Evolutionary conservation across 2,113 vertebrate genomes (phyloP).

Genomic region (human): GRCh38 chr18:48152501-48153000

Average conservation of each 20-base stretch:
- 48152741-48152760: constrained; percentile 20
- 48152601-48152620: not conserved
- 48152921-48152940: not conserved
- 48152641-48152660: not conserved
- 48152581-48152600: accelerated
- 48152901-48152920: not conserved
- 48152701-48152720: constrained; percentile 47
- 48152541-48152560: not conserved
- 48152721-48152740: constrained; percentile 60
- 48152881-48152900: not conserved
- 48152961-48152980: not conserved
- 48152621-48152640: not conserved
- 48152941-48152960: constrained; percentile 1
- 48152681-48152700: not conserved
- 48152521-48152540: not conserved
- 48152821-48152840: not conserved
- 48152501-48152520: not conserved
- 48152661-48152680: not conserved
- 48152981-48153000: not conserved
- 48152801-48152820: not conserved
- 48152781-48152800: not conserved
- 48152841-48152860: constrained; percentile 7
- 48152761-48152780: constrained; percentile 22
- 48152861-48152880: not conserved
- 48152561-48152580: not conserved